Percentiles rank a stretch among this genome's conserved stretches.
Conservation (phyloP, 2,797 vertebrate genomes). For the Pelobates cultripes region DNA sequence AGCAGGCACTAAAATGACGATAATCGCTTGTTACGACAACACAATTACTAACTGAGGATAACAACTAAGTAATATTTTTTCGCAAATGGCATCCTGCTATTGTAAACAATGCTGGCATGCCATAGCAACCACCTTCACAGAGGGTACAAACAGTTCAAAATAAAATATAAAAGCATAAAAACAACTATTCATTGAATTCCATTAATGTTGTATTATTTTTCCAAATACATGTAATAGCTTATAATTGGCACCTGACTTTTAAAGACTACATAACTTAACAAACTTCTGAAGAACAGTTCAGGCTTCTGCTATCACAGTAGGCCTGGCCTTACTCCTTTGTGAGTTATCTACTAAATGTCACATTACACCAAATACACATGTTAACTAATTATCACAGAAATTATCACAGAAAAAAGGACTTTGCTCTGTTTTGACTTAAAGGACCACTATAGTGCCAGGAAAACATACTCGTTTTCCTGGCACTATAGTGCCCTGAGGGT, state of each 20-base stretch:
- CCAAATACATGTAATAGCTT: background rate
- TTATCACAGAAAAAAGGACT: too few relatives aligned
- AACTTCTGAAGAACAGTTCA: too few relatives aligned
- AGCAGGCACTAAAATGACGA: constrained; percentile 5
- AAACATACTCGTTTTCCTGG: too few relatives aligned
- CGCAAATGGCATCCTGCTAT: background rate
- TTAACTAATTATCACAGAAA: too few relatives aligned
- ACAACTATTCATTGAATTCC: background rate
- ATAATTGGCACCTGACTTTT: background rate
- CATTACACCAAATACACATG: too few relatives aligned
- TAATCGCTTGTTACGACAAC: constrained; percentile 12
- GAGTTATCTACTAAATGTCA: too few relatives aligned
- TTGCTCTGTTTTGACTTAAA: too few relatives aligned
- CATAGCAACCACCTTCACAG: background rate
- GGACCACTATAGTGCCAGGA: too few relatives aligned
- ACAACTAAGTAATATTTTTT: constrained; percentile 10
- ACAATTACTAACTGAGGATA: constrained; percentile 14
- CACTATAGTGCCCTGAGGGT: too few relatives aligned
- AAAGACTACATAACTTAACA: background rate
- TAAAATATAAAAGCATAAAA: background rate
- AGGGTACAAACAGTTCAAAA: constrained; percentile 4
- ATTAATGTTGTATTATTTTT: constrained; percentile 1
- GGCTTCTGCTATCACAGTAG: too few relatives aligned
- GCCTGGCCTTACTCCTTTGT: too few relatives aligned
- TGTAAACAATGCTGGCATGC: constrained; percentile 7